Conservation (phyloP, 2,888 invertebrate species). For the Lasiommata megera region DNA sequence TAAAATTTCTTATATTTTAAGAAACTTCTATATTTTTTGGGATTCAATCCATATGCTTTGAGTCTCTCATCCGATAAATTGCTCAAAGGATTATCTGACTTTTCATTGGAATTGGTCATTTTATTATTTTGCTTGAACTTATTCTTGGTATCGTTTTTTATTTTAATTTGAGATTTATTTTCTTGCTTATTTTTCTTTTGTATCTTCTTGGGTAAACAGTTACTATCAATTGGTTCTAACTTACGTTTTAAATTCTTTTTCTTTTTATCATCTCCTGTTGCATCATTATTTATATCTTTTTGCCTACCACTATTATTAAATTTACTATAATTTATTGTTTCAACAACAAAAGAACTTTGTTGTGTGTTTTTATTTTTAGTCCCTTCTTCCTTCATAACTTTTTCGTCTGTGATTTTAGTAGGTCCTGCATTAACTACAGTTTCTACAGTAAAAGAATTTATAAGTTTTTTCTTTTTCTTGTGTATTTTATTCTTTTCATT, state of each 20-base stretch:
- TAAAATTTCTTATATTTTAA: slow-evolving; percentile 84
- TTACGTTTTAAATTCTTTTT: slow-evolving; percentile 30
- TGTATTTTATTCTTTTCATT: not conserved
- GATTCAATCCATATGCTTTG: slow-evolving; percentile 95
- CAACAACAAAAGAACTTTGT: not conserved
- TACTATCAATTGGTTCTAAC: slow-evolving; percentile 5
- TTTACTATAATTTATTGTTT: slow-evolving; percentile 3
- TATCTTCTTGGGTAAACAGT: slow-evolving; percentile 37
- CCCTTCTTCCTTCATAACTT: slow-evolving; percentile 3
- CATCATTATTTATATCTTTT: slow-evolving; percentile 13
- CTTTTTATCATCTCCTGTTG: slow-evolving; percentile 37
- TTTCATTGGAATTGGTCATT: slow-evolving; percentile 35
- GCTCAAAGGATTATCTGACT: slow-evolving; percentile 52
- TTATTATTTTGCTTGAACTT: slow-evolving; percentile 17
- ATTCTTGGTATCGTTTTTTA: slow-evolving; percentile 28
- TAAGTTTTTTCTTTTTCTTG: slow-evolving; percentile 49
- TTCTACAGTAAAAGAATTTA: slow-evolving; percentile 48
- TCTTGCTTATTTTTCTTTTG: slow-evolving; percentile 38
- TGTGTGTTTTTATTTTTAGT: slow-evolving; percentile 3
- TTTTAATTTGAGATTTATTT: slow-evolving; percentile 13
- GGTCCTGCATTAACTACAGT: slow-evolving; percentile 41
- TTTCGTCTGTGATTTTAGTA: slow-evolving; percentile 40
- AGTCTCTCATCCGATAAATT: slow-evolving; percentile 89
- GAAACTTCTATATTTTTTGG: slow-evolving; percentile 91
- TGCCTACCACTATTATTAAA: too few species aligned